A percentile compares a stretch with the other conserved stretches of the same genome.
Conservation (phyloP, 2,113 vertebrate genomes). For the Phainopepla nitens region DNA sequence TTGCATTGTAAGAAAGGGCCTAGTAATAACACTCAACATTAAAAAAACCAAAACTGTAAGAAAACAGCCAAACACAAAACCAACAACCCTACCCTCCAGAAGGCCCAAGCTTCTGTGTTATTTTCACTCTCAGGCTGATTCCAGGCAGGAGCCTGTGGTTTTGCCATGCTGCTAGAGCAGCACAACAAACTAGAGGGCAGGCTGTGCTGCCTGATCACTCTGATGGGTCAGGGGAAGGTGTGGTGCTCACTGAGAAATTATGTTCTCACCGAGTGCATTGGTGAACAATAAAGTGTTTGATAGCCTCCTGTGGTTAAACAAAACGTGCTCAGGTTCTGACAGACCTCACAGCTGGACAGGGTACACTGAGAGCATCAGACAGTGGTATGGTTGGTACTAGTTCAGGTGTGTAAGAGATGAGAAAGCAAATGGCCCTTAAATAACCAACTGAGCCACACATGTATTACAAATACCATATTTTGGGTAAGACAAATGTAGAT, state of each 20-base stretch:
- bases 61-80: background rate
- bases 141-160: accelerated
- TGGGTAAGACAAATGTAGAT: background rate
- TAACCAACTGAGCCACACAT: accelerated
- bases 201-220: background rate
- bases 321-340: background rate
- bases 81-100: accelerated
- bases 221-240: background rate
- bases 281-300: background rate
- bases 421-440: background rate
- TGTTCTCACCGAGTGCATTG: background rate
- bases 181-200: background rate
- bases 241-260: background rate
- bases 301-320: background rate
- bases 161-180: background rate
- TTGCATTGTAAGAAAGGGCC: background rate
- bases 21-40: background rate
- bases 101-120: accelerated
- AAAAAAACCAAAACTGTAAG: background rate
- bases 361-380: background rate
- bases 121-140: background rate
- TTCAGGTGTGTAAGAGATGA: background rate
- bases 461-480: background rate
- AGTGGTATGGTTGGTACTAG: background rate
- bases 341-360: accelerated